Evolutionary conservation across 1,140 invertebrate species (phyloP), one percentile per base, ranked within the genome.

Genomic region (Lucilia sericata): DNA sequence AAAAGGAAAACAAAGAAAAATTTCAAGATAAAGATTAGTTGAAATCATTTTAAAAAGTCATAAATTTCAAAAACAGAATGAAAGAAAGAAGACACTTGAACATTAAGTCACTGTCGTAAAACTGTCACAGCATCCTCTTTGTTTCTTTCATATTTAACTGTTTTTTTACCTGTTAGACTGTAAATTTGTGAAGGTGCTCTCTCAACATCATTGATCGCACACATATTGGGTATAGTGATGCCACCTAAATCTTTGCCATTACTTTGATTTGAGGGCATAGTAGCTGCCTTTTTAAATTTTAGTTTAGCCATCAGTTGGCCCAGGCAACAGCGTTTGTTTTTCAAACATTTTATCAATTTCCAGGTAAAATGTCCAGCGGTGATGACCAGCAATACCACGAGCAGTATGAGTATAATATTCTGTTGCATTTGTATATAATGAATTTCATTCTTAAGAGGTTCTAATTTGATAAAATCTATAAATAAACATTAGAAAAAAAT

Each of bases 171-270:
- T 88, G 89, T 86, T 76, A 89, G 88, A 82, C 88, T 90, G 74
- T 88, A 88, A 36, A 90, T 89, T 51, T 88, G 88, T 1, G 88
- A 90, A 0, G 88, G 88, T 82, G 88, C 88, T n/a, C 88, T 85
- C 49, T 90, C 89, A 80, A 89, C 86, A 83, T 89, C 89, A 21
- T 88, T 86, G n/a, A 88, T 89, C 82, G 88, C 86, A 86, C 84
- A 88, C n/a, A 89, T 82, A 85, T 90, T 90, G 60, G 87, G 86
- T 86, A 90, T 90, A 30, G 89, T 90, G 13, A 86, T 90, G 42
- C 83, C 83, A 17, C 30, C 83, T 12, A 89, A 85, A 55, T 89
- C 87, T 84, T 90, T 90, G 75, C 87, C 87, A 76, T 88, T 89
- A 36, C 85, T 85, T 51, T 87, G 88, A 4, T n/a, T 17, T 3